phyloP scores from a whole-genome alignment of 2,888 invertebrate species.

The Automeris io region DNA sequence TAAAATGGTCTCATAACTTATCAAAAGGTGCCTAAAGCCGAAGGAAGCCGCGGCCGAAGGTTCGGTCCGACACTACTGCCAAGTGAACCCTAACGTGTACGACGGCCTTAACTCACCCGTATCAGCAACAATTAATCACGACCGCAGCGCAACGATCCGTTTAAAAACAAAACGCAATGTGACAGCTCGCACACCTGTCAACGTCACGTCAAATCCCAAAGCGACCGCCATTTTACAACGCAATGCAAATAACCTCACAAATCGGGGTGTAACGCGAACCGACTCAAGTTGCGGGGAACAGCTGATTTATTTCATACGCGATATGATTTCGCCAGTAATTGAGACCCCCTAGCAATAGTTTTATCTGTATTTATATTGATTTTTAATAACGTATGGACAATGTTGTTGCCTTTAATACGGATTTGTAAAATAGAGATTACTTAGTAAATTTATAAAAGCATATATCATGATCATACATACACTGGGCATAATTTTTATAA shows the following conservation, averaged over 20 bases:
- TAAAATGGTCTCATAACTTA: no score
- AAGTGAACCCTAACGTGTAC: no score
- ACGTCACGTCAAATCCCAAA: constrained; percentile 58
- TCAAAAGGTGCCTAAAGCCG: no score
- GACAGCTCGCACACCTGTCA: constrained; percentile 59
- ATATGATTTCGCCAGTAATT: constrained; percentile 67
- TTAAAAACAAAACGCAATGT: constrained; percentile 36
- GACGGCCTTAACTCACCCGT: neutral
- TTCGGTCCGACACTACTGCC: no score
- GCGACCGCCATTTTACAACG: constrained; percentile 60
- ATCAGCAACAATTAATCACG: constrained; percentile 31
- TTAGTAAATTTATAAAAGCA: no score
- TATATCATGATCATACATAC: no score
- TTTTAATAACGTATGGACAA: no score
- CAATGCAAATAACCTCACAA: constrained; percentile 66
- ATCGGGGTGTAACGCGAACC: constrained; percentile 65
- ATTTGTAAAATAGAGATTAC: no score
- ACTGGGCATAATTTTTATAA: no score
- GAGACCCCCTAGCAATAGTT: constrained; percentile 51
- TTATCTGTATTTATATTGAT: no score
- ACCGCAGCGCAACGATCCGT: constrained; percentile 28
- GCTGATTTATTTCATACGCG: constrained; percentile 70
- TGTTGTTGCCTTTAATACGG: no score
- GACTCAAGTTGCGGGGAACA: constrained; percentile 49
- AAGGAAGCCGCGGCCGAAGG: no score